Base-by-base conservation (phyloP, 2,888 invertebrate species). In the Julus scandinavius region DNA sequence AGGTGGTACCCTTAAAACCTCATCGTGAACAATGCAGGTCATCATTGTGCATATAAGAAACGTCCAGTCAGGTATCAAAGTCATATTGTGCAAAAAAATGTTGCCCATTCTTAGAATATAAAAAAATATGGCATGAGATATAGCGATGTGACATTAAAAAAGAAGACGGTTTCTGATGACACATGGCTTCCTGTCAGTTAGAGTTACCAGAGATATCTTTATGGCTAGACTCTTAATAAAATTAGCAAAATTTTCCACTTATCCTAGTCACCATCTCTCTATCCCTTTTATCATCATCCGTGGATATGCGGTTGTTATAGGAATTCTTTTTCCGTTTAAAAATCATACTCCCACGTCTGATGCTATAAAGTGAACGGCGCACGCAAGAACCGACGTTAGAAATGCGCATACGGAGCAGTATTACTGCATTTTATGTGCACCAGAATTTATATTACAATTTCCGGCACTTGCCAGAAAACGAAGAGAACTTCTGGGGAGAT, bases 231-330 rank as follows among this genome's bases (percentile, higher is more conserved):
- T 80, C 80, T 80, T 80, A 80, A 80, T 80, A 80, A 80, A 80
- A 80, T 80, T 80, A 80, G 80, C 80, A 80, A 80, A 80, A 80
- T 80, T 80, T 80, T 80, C 80, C 80, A 80, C 80, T 80, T 80
- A 80, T 80, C 80, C 80, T 4, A 80, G 80, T 80, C 80, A 80
- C 80, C 80, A 80, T 80, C 80, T 80, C 63, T 45, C 80, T 80
- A 80, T 80, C 80, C 80, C 13, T 80, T 80, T 80, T 80, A 80
- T 80, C 80, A 80, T 80, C 80, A 80, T 38, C 38, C 80, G 9
- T 80, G 38, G 80, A 38, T 80, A 72, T 17, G 20, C 7, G 63
- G 63, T 72, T 72, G 63, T 72, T 58, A 58, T 17, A 58, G 5
- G 80, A 38, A 29, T 13, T 54, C 54, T 54, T 54, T 80, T 80